A percentile compares a stretch with the other conserved stretches of the same genome.
phyloP scores from a whole-genome alignment of 2,888 invertebrate species.

The Meghimatium bilineatum region DNA sequence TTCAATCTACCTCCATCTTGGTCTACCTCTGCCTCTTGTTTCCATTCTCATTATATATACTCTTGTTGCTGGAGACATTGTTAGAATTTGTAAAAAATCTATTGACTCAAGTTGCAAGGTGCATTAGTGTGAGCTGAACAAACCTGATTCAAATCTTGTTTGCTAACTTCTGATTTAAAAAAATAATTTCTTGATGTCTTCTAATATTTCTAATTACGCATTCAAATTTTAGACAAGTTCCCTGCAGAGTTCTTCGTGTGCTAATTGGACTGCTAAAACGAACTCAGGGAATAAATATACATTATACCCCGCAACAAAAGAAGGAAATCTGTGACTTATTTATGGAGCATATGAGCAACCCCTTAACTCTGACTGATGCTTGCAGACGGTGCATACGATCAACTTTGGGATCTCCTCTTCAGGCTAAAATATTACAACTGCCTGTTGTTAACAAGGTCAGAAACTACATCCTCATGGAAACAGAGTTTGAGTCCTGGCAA shows the following conservation, averaged over 20 bases:
- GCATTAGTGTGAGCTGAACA: no score
- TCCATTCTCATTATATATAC: no score
- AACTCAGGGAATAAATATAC: constrained; percentile 61
- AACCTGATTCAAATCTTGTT: no score
- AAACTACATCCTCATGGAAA: constrained; percentile 70
- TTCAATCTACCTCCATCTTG: no score
- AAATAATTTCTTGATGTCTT: no score
- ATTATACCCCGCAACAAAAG: constrained; percentile 60
- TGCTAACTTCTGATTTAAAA: no score
- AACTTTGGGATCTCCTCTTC: constrained; percentile 61
- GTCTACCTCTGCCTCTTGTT: no score
- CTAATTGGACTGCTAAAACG: constrained; percentile 67
- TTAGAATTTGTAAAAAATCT: no score
- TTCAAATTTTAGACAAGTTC: constrained; percentile 51
- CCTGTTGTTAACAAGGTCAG: constrained; percentile 68
- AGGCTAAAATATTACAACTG: constrained; percentile 61
- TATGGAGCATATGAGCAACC: constrained; percentile 54
- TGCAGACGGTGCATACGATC: constrained; percentile 67
- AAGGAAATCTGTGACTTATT: constrained; percentile 65
- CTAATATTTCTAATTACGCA: no score
- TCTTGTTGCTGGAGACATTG: no score
- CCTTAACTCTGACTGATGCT: constrained; percentile 66
- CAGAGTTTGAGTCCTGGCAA: constrained; percentile 57
- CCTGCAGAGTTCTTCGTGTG: constrained; percentile 60
- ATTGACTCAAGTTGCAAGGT: no score